phyloP scores from a whole-genome alignment of 2,888 invertebrate species.

The Polietes domitor region DNA sequence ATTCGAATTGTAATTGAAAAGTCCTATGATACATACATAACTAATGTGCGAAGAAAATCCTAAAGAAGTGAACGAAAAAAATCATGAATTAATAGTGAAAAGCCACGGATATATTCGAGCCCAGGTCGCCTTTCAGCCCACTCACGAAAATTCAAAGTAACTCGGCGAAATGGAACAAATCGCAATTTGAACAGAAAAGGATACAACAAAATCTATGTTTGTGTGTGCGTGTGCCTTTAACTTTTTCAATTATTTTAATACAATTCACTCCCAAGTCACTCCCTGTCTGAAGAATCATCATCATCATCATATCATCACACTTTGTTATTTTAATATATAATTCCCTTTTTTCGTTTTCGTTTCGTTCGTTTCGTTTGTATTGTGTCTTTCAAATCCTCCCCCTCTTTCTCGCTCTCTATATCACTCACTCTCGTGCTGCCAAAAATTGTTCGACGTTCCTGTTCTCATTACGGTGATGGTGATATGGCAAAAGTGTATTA shows the following conservation, averaged over 20 bases:
- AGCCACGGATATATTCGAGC: constrained; percentile 16
- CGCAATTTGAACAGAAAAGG: constrained; percentile 9
- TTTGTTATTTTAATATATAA: constrained; percentile 33
- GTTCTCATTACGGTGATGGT: constrained; percentile 14
- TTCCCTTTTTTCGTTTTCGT: constrained; percentile 1
- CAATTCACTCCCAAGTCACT: constrained; percentile 67
- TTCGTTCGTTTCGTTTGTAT: constrained; percentile 11
- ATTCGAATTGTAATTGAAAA: constrained; percentile 44
- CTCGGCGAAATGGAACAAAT: constrained; percentile 30
- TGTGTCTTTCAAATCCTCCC: constrained; percentile 40
- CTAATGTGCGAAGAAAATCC: constrained; percentile 50
- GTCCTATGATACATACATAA: constrained; percentile 65
- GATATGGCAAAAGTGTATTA: constrained; percentile 7
- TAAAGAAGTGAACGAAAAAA: constrained; percentile 7
- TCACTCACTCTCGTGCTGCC: constrained; percentile 12
- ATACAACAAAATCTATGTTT: constrained; percentile 24
- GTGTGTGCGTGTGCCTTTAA: constrained; percentile 23
- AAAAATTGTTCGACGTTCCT: not conserved
- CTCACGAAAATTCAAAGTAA: constrained; percentile 14
- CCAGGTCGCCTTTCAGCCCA: not conserved
- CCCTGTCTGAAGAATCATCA: constrained; percentile 68
- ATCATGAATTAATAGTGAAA: constrained; percentile 24
- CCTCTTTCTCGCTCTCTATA: constrained; percentile 6
- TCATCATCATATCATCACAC: constrained; percentile 26
- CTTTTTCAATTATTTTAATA: constrained; percentile 43